These are phyloP conservation scores for Microplitis mediator DNA, from an alignment of 1,140 invertebrate genomes.

Conservation along the genomic window DNA sequence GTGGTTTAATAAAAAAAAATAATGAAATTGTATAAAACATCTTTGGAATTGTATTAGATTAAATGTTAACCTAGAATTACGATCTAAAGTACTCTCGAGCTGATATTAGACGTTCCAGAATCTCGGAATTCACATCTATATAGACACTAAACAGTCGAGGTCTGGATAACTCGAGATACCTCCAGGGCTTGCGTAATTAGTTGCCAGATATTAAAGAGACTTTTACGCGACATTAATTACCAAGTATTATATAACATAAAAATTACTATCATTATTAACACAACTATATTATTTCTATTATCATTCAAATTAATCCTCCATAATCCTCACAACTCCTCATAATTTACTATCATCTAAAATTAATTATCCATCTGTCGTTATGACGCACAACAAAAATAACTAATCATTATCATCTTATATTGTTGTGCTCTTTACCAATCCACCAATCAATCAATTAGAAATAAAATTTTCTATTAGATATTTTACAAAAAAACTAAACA, in stretches of 20 bases:
- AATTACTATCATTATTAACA: no score
- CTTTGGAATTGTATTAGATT: not conserved
- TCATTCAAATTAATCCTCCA: no score
- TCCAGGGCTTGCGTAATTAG: not conserved
- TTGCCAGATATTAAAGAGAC: no score
- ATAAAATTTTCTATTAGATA: no score
- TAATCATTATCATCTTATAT: no score
- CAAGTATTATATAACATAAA: no score
- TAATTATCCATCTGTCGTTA: no score
- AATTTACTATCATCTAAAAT: not conserved
- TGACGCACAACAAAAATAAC: not conserved
- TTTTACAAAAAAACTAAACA: no score
- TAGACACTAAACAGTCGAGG: not conserved
- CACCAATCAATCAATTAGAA: no score
- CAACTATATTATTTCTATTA: no score
- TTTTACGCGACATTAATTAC: not conserved
- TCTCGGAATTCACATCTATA: slow-evolving; percentile 4
- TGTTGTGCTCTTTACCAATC: no score
- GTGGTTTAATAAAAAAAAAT: not conserved
- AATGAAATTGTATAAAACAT: not conserved
- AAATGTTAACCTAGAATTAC: slow-evolving; percentile 26
- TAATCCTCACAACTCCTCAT: no score
- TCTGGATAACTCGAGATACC: slow-evolving; percentile 2
- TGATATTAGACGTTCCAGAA: slow-evolving; percentile 26
- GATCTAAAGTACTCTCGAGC: slow-evolving; percentile 12